A percentile compares a stretch with the other conserved stretches of the same genome.
Conservation (phyloP, 2,797 vertebrate genomes). For the Allochrocebus solatus region DNA sequence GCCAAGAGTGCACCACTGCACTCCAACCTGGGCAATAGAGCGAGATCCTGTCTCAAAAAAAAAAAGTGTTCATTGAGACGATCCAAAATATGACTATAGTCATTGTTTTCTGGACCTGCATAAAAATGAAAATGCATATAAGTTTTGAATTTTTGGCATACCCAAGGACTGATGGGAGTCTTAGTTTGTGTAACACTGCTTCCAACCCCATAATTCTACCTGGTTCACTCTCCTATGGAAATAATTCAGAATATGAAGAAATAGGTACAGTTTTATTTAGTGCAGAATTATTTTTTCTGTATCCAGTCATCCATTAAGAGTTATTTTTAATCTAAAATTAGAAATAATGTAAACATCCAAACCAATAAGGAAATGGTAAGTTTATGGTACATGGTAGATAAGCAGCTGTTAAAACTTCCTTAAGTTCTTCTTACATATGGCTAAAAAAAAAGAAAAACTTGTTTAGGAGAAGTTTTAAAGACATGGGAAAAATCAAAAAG, state of each 20-base stretch:
- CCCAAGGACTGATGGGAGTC: not conserved
- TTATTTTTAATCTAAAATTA: conserved; percentile 16
- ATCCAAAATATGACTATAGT: not conserved
- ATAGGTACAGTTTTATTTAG: not conserved
- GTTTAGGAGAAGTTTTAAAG: conserved; percentile 1
- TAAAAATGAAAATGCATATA: conserved; percentile 3
- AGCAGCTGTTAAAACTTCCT: not conserved
- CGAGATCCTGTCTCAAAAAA: too few relatives aligned
- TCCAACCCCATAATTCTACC: not conserved
- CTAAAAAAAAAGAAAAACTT: not conserved
- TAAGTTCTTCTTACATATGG: not conserved
- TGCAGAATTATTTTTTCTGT: not conserved
- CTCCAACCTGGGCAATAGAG: too few relatives aligned
- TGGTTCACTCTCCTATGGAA: not conserved
- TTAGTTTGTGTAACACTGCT: not conserved
- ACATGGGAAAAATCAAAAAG: not conserved
- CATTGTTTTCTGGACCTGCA: not conserved
- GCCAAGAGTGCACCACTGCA: too few relatives aligned
- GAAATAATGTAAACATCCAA: not conserved
- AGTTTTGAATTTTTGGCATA: not conserved
- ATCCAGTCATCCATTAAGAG: not conserved
- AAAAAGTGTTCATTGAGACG: too few relatives aligned
- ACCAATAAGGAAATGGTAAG: not conserved
- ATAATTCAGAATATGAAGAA: not conserved
- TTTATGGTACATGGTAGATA: not conserved